Evolutionary conservation across 2,113 vertebrate genomes (phyloP).

Genomic region (Micronycteris hirsuta): DNA sequence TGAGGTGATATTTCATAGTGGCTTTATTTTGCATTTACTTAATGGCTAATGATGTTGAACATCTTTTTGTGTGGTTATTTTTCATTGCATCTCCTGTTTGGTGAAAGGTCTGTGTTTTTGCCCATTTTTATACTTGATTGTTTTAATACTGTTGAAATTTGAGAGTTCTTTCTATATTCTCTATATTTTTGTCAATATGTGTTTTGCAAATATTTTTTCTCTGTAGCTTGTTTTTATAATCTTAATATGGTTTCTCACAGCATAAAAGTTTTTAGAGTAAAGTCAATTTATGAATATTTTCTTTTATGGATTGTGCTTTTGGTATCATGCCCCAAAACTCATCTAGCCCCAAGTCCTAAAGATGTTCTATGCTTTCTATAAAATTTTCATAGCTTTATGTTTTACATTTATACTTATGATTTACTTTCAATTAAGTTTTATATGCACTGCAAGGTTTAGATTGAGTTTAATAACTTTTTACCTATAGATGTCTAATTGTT

Average conservation of each 20-base stretch:
- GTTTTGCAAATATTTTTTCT: not conserved
- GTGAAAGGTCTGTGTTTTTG: no score
- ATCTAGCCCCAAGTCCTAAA: not conserved
- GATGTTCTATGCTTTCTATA: not conserved
- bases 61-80: no score
- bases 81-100: no score
- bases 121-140: no score
- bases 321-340: not conserved
- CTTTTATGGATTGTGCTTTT: not conserved
- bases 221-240: not conserved
- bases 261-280: not conserved
- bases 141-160: no score
- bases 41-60: no score
- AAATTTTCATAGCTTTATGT: not conserved
- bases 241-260: not conserved
- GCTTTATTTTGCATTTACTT: no score
- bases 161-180: no score
- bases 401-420: not conserved
- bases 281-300: not conserved
- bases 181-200: no score
- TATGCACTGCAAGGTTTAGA: not conserved
- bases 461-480: not conserved
- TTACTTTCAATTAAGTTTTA: conserved; percentile 17
- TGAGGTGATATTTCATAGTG: no score
- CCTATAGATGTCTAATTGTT: not conserved